Conservation (phyloP, 2,888 invertebrate genomes). For the Ectemnius continuus region DNA sequence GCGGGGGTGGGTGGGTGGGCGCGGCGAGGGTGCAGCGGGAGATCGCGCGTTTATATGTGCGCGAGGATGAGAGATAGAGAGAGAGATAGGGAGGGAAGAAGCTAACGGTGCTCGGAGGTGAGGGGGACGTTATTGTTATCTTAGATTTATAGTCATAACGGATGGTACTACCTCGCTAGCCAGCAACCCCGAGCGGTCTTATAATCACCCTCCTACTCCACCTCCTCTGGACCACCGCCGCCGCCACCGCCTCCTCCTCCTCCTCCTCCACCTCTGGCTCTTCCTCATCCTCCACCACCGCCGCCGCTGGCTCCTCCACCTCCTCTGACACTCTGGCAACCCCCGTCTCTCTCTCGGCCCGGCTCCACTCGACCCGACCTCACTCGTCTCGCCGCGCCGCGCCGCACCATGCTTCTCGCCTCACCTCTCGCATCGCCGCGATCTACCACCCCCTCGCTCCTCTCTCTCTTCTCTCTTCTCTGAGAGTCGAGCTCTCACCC, state of each 20-base stretch:
- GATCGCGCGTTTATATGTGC: conserved; percentile 5
- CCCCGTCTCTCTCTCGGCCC: no score
- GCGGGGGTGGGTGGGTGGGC: conserved; percentile 33
- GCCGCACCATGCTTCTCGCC: no score
- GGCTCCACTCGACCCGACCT: conserved; percentile 15
- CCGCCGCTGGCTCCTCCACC: conserved; percentile 63
- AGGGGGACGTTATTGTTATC: conserved; percentile 77
- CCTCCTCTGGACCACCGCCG: conserved; percentile 37
- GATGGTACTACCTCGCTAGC: conserved; percentile 77
- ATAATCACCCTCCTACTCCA: conserved; percentile 74
- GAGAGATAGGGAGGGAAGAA: conserved; percentile 41
- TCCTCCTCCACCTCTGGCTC: conserved; percentile 65
- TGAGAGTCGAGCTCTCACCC: conserved; percentile 52
- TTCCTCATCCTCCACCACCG: conserved; percentile 37
- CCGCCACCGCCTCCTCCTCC: conserved; percentile 63
- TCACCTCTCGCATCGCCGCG: no score
- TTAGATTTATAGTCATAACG: conserved; percentile 79
- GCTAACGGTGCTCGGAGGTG: conserved; percentile 59
- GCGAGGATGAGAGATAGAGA: conserved; percentile 18
- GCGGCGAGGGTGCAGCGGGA: conserved; percentile 14
- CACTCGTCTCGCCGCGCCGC: conserved; percentile 42
- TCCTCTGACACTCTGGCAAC: conserved; percentile 4
- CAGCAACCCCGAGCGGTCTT: conserved; percentile 78
- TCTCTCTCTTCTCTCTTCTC: no score
- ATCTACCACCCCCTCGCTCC: no score